These are phyloP conservation scores for Diarsia rubi DNA, from an alignment of 2,888 invertebrate genomes.

Conservation along the genomic window DNA sequence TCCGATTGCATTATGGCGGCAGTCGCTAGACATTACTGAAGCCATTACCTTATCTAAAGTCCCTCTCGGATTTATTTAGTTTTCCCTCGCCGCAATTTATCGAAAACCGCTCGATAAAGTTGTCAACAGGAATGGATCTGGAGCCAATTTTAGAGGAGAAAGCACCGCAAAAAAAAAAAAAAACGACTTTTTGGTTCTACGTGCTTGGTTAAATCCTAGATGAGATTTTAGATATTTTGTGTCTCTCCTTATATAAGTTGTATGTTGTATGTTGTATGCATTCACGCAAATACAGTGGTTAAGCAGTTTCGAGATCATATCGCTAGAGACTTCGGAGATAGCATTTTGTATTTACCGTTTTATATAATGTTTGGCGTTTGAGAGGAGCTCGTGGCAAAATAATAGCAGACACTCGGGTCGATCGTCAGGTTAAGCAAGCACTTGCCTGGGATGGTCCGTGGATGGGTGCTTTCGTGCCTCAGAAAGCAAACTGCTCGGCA, in stretches of 20 bases:
- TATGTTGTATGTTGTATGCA: slow-evolving; percentile 38
- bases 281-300: slow-evolving; percentile 38
- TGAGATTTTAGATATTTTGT: slow-evolving; percentile 65
- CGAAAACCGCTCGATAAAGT: slow-evolving; percentile 91
- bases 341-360: slow-evolving; percentile 46
- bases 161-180: slow-evolving; percentile 82
- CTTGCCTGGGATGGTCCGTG: no score
- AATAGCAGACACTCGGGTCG: no score
- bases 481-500: no score
- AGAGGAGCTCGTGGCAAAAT: no score
- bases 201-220: slow-evolving; percentile 73
- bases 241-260: slow-evolving; percentile 23
- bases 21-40: slow-evolving; percentile 89
- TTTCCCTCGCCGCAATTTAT: slow-evolving; percentile 91
- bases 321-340: slow-evolving; percentile 44
- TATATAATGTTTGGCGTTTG: slow-evolving; percentile 30
- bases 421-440: no score
- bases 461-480: no score
- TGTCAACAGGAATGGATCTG: slow-evolving; percentile 90
- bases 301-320: slow-evolving; percentile 51
- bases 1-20: slow-evolving; percentile 89
- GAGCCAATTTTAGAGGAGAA: slow-evolving; percentile 88
- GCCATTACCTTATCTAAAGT: slow-evolving; percentile 91
- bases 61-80: slow-evolving; percentile 91
- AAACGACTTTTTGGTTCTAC: slow-evolving; percentile 82